These are phyloP conservation scores for Setophaga kirtlandii DNA, from an alignment of 2,113 vertebrate genomes.

Conservation along the genomic window DNA sequence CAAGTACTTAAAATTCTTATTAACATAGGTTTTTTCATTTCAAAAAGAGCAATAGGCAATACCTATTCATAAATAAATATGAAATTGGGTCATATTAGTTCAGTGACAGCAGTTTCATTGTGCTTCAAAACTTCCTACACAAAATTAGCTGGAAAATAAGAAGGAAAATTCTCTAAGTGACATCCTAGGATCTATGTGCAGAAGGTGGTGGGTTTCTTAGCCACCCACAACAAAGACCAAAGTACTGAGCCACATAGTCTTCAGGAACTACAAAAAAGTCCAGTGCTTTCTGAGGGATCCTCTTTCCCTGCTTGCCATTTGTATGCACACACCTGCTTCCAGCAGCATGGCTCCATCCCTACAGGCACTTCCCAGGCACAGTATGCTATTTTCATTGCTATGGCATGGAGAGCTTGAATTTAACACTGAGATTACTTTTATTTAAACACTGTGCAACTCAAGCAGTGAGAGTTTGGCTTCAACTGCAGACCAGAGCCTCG, in stretches of 20 bases:
- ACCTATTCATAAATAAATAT: constrained; percentile 32
- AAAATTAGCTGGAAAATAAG: not conserved
- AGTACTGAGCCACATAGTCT: not conserved
- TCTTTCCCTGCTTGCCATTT: not conserved
- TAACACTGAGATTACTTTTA: constrained; percentile 54
- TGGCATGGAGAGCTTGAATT: constrained; percentile 22
- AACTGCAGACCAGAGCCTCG: not conserved
- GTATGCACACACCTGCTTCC: constrained; percentile 16
- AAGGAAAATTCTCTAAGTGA: not conserved
- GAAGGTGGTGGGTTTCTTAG: not conserved
- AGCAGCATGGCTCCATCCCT: not conserved
- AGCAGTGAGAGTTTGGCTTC: constrained; percentile 36
- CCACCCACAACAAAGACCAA: not conserved
- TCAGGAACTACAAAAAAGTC: not conserved
- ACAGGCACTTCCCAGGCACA: not conserved
- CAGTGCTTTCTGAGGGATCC: not conserved
- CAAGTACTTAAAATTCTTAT: constrained; percentile 6
- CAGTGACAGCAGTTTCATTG: not conserved
- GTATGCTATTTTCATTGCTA: constrained; percentile 24
- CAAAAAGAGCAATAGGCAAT: not conserved
- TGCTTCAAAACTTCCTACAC: not conserved
- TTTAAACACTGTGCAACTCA: constrained; percentile 44
- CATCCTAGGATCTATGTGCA: not conserved
- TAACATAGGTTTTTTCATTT: not conserved
- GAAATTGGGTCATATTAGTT: not conserved